Base-by-base conservation (phyloP, 2,113 vertebrate genomes). In the Promerops cafer region DNA sequence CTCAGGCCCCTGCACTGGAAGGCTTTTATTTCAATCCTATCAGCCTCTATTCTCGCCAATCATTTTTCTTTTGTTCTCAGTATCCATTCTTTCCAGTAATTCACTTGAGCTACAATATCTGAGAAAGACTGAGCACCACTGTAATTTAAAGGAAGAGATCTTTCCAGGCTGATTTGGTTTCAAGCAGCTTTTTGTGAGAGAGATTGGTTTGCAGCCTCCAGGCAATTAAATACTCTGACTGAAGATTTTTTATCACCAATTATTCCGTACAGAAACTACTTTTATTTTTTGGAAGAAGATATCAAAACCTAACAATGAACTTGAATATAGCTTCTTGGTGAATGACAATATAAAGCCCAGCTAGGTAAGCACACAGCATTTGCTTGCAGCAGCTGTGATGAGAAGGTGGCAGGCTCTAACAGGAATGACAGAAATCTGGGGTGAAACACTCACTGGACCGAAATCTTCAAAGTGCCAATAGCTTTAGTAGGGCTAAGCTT, bases 41-140 rank as follows among this genome's bases (percentile, higher is more conserved):
- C 98, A 97, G 89, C 74, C 93, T 97, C 94, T 96, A 94, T 97
- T 97, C 96, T 97, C 27, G 6, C 77, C 96, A 97, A 91, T 98
- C 96, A 97, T 97, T 97, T 98, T 97, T 97, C 94, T 97, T 97
- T 98, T 97, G 90, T 97, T 97, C 96, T 97, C 96, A 63, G 82
- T 86, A 96, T 94, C 89, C 87, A 94, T 96, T 98, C 95, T 97
- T 97, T 94, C 79, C 92, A 95, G 93, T 96, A 98, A 98, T 98
- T 98, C 97, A 97, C 91, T 97, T 83, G 93, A 97, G 92, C 56
- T 81, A 82, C 79, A 92, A 77, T 93, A 96, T 96, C 87, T 92
- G 77, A 81, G 87, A 89, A 93, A 97, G 47, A 59, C 90, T 93
- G 97, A 96, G 96, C 65, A 26, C 68, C 79, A 75, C 80, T 93